These are phyloP conservation scores for Chymomyza procnemis DNA, from an alignment of 2,888 invertebrate species.

Conservation along the genomic window DNA sequence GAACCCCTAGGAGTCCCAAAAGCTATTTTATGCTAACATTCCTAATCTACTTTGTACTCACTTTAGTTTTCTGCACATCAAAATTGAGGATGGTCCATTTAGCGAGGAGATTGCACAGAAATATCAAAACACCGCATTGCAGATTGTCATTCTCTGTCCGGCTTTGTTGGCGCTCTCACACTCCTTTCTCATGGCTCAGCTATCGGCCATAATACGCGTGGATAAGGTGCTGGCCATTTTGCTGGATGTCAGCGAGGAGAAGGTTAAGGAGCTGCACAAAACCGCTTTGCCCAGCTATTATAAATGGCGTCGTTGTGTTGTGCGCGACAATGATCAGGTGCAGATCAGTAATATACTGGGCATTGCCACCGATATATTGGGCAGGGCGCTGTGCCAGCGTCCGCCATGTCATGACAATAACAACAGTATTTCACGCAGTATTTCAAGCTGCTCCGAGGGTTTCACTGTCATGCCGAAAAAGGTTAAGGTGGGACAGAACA, in stretches of 20 bases:
- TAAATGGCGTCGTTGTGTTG: constrained; percentile 89
- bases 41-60: neutral
- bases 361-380: constrained; percentile 88
- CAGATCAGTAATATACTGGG: constrained; percentile 91
- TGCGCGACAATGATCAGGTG: constrained; percentile 89
- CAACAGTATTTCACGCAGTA: constrained; percentile 70
- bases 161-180: constrained; percentile 81
- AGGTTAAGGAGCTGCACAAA: constrained; percentile 84
- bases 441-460: constrained; percentile 76
- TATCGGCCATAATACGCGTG: constrained; percentile 78
- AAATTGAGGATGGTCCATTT: constrained; percentile 84
- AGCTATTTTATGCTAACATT: neutral
- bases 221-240: constrained; percentile 89
- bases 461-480: constrained; percentile 78
- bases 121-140: constrained; percentile 84
- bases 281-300: constrained; percentile 86
- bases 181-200: constrained; percentile 75
- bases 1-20: too few species aligned
- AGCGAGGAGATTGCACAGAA: constrained; percentile 79
- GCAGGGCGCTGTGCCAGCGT: constrained; percentile 81
- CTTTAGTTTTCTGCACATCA: constrained; percentile 85
- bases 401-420: constrained; percentile 83
- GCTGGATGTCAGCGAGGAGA: constrained; percentile 87
- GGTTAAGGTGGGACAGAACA: constrained; percentile 84
- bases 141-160: constrained; percentile 90